Base-by-base conservation (phyloP, 2,888 invertebrate genomes). In the Acleris cristana region DNA sequence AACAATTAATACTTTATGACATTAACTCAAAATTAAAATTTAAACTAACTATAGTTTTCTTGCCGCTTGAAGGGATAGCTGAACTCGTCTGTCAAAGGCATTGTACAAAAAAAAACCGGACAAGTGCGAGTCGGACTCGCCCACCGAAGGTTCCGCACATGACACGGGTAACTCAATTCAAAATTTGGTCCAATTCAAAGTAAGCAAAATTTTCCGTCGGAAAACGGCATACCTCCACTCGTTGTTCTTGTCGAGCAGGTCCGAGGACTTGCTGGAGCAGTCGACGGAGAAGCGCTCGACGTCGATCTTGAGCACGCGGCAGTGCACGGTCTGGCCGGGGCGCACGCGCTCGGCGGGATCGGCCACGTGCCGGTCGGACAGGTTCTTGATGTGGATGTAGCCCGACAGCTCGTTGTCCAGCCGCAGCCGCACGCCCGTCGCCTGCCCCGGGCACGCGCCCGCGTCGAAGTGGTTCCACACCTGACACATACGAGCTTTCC, bases 401-500 rank as follows among this genome's bases (percentile, higher is more conserved):
- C 99, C 99, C 16, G 96, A 96, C 45, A 98, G 94, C 0, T 97
- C 97, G 85, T 99, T 99, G 87, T 99, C 99, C 3, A 99, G 90
- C 0, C 97, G 94, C 51, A 98, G 93, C 69, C 97, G 95, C 0
- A 99, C 96, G 0, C 99, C 99, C 0, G 97, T 97, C 0, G 99
- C 98, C 84, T 98, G 97, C 0, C 99, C 99, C 0, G 98, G 99
- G 89, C 99, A 99, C 1, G 96, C 95, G 34, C 97, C 98, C 0
- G 98, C 97, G 88, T 99, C 99, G 92, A 99, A 99, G 87, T 99
- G 99, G 88, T 98, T 98, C 99, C 99, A 99, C 57, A 99, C 99
- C 93, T 93, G 3, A 21, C 12, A 21, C 8, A 12, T 7, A 44
- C n/a, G n/a, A 30, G 2, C 8, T 30, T 44, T 4, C 0, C 23